Base-by-base conservation (phyloP, 2,888 invertebrate species). In the Thecophora atra region DNA sequence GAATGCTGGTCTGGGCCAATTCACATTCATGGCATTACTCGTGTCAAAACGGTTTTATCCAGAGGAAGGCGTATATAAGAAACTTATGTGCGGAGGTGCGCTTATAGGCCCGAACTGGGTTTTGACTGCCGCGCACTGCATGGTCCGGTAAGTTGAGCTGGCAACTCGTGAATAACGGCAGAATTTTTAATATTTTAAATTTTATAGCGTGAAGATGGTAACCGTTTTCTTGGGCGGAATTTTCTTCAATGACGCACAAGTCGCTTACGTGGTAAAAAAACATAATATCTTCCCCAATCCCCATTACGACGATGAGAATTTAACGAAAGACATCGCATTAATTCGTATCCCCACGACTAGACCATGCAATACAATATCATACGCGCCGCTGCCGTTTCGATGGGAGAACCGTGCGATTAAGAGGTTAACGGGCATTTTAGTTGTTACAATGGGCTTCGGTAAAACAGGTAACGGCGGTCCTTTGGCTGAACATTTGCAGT, bases 81-180 rank as follows among this genome's bases (percentile, higher is more conserved):
- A 5, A n/a, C 19, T 21, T 6, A 13, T n/a, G 5, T 58, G 37
- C 37, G 58, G 28, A 15, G 58, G 58, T 17, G 5, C 58, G 17
- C 8, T 58, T 13, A 58, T 58, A 15, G 26, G 15, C 5, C 7
- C 8, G 15, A 28, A 28, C 4, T 58, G 58, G 58, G 58, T 58
- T 17, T 24, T 58, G 28, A 58, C 58, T 28, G 58, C 58, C 11
- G 58, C 58, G 8, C 58, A 58, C 58, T 58, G 58, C 17, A 28
- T 58, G 24, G 58, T 28, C 28, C 8, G 24, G 54, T 47, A 47
- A 47, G 47, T 47, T 47, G 15, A 17, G 6, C 47, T 51, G 15
- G 13, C 1, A 51, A n/a, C 51, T n/a, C 3, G 5, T 8, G 17
- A 51, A 13, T 17, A 5, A n/a, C 15, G 5, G n/a, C n/a, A n/a